Evolutionary conservation across 2,888 invertebrate species (phyloP).

Genomic region (Microchrysa polita): DNA sequence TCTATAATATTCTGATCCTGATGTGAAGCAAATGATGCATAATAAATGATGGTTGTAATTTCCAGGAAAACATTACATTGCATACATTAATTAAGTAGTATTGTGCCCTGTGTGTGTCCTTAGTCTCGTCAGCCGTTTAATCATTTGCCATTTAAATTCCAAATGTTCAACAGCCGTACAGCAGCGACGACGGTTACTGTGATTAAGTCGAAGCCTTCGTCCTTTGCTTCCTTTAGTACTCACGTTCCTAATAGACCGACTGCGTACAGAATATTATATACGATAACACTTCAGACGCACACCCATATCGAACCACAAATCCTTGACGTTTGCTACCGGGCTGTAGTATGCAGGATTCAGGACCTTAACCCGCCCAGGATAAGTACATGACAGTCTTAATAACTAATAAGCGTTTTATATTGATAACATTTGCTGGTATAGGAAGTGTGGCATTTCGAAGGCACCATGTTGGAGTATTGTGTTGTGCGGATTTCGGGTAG

Average conservation of each 20-base stretch:
- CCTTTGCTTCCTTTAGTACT: neutral
- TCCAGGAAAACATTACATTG: slow-evolving; percentile 16
- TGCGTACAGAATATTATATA: neutral
- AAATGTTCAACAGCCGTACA: slow-evolving; percentile 19
- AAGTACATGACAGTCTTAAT: slow-evolving; percentile 37
- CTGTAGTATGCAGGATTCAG: neutral
- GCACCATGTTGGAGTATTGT: neutral
- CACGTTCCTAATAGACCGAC: neutral
- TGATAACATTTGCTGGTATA: slow-evolving; percentile 8
- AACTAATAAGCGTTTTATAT: slow-evolving; percentile 38
- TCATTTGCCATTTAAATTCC: slow-evolving; percentile 32
- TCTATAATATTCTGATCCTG: too few relatives aligned
- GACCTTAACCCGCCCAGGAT: neutral
- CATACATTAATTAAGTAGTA: slow-evolving; percentile 34
- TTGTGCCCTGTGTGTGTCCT: neutral
- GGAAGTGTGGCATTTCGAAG: neutral
- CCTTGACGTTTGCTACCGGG: neutral
- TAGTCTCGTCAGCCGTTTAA: slow-evolving; percentile 23
- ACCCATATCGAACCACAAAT: neutral
- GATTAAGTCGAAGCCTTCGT: neutral
- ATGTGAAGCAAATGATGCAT: slow-evolving; percentile 13
- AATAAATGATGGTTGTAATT: slow-evolving; percentile 28
- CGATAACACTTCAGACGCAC: too few relatives aligned
- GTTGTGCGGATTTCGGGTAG: too few relatives aligned
- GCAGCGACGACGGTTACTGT: too few relatives aligned